Percentiles rank a stretch among this genome's conserved stretches.
Evolutionary conservation across 2,888 invertebrate genomes (phyloP).

Genomic region (Pegoplata infirma): DNA sequence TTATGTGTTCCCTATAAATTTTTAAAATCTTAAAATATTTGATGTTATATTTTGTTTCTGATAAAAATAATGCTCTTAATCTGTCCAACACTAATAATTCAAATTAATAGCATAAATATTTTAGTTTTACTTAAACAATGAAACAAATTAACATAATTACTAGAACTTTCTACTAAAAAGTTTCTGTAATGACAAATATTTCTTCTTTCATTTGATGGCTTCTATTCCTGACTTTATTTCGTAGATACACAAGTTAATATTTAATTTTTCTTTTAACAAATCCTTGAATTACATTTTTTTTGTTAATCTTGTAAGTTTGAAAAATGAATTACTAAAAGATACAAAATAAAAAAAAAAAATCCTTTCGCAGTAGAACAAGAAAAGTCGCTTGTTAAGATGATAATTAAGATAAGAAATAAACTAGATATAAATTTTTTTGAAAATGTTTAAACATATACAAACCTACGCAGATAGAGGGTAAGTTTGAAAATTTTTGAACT

Average conservation of each 20-base stretch:
- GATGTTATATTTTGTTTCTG: too few relatives aligned
- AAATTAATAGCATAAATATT: too few relatives aligned
- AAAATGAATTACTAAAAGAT: slow-evolving; percentile 3
- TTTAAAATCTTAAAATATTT: too few relatives aligned
- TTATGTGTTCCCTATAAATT: too few relatives aligned
- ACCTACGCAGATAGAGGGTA: not conserved
- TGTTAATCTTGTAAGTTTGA: slow-evolving; percentile 16
- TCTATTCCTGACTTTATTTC: slow-evolving; percentile 5
- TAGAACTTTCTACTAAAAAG: slow-evolving; percentile 22
- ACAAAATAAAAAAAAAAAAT: slow-evolving; percentile 29
- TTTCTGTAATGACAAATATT: slow-evolving; percentile 25
- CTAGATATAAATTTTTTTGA: slow-evolving; percentile 49
- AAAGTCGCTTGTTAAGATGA: slow-evolving; percentile 58
- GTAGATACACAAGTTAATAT: slow-evolving; percentile 31
- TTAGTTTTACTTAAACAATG: too few relatives aligned
- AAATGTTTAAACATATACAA: slow-evolving; percentile 13
- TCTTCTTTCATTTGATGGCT: slow-evolving; percentile 12
- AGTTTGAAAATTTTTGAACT: not conserved
- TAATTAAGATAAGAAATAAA: slow-evolving; percentile 61
- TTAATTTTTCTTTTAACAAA: slow-evolving; percentile 28
- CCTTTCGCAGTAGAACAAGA: too few relatives aligned
- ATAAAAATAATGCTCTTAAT: too few relatives aligned
- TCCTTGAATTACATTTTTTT: slow-evolving; percentile 22
- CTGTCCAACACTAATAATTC: too few relatives aligned
- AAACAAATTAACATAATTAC: too few relatives aligned